phyloP scores from a whole-genome alignment of 2,888 invertebrate species.

The Penaeus monodon region DNA sequence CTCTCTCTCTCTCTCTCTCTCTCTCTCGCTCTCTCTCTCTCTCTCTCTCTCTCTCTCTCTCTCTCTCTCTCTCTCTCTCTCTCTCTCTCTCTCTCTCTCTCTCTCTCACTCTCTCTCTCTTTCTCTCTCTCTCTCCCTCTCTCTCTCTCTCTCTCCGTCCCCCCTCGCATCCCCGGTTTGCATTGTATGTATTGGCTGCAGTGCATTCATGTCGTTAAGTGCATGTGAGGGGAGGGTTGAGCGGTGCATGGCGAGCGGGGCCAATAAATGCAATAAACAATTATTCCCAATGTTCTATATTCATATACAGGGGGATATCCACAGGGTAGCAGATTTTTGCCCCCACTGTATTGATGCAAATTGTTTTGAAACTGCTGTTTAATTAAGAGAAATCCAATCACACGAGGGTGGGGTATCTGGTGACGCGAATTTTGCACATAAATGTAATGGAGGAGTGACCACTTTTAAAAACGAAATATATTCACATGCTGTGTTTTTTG shows the following conservation, averaged over 20 bases:
- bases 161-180: constrained; percentile 45
- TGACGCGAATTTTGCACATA: constrained; percentile 59
- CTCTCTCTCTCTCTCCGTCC: constrained; percentile 34
- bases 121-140: background rate
- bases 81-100: constrained; percentile 12
- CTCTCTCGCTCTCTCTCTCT: constrained; percentile 1
- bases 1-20: constrained; percentile 20
- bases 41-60: constrained; percentile 18
- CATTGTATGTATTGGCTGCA: constrained; percentile 61
- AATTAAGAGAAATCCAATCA: constrained; percentile 61
- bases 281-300: constrained; percentile 60
- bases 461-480: constrained; percentile 59
- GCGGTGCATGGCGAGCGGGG: constrained; percentile 53
- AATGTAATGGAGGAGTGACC: constrained; percentile 59
- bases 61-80: constrained; percentile 20
- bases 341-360: constrained; percentile 60
- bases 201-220: constrained; percentile 60
- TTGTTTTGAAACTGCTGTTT: constrained; percentile 61
- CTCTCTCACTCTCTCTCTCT: background rate
- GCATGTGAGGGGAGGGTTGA: constrained; percentile 59
- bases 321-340: constrained; percentile 60
- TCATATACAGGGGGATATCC: constrained; percentile 61
- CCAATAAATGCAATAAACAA: constrained; percentile 60
- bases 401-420: constrained; percentile 59
- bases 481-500: constrained; percentile 34